Percentiles rank a stretch among this genome's conserved stretches.
Conservation (phyloP, 1,140 invertebrate genomes). For the Apis florea region DNA sequence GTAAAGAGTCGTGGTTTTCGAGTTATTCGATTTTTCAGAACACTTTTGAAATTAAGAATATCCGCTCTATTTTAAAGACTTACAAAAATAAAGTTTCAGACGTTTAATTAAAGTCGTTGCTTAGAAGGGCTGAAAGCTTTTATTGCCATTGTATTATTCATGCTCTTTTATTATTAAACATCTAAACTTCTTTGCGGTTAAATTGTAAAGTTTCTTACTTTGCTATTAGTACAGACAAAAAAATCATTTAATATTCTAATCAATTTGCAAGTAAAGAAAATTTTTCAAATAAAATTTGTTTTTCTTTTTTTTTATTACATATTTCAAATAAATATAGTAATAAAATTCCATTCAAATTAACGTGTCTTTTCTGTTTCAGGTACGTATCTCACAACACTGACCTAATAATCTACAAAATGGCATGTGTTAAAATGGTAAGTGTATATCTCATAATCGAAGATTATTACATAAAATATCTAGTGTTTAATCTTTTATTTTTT, state of each 20-base stretch:
- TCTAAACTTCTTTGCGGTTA: background rate
- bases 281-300: background rate
- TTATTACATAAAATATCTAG: no score
- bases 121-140: background rate
- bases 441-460: no score
- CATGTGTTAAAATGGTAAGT: background rate
- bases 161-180: background rate
- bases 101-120: slow-evolving; percentile 38
- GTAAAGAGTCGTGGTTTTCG: background rate
- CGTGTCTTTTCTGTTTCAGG: background rate
- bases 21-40: background rate
- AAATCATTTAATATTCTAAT: background rate
- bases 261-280: background rate
- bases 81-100: background rate
- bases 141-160: slow-evolving; percentile 37
- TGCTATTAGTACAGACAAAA: no score
- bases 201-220: background rate
- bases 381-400: background rate
- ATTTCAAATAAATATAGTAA: background rate
- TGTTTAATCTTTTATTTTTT: no score
- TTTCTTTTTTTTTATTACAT: background rate
- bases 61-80: background rate
- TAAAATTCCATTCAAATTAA: background rate
- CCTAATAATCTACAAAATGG: background rate
- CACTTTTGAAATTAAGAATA: background rate